Base-by-base conservation (phyloP, 2,797 vertebrate species). In the Florisuga fusca region DNA sequence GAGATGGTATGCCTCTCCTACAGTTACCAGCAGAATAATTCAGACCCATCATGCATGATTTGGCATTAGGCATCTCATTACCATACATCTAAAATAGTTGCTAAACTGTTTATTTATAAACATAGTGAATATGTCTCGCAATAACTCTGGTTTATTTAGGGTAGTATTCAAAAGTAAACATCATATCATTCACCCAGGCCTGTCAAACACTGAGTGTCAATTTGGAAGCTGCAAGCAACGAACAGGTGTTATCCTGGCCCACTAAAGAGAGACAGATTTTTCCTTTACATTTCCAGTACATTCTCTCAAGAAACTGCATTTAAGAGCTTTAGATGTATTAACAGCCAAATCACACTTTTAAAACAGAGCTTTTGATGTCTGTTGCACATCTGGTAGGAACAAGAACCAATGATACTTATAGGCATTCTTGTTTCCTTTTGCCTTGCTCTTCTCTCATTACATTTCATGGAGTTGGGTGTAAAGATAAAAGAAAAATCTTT, bases 51-150 rank as follows among this genome's bases (percentile, higher is more conserved):
- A 43, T 12, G 54, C 27, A 9, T 61, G 67, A 91, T 78, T 89
- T 81, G 74, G 81, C 67, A 84, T 62, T 64, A 91, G 72, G 69
- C 18, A 77, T 29, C 53, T 89, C 88, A 80, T 41, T 51, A 36
- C 62, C 66, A 66, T 66, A 61, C 20, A 72, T 22, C 73, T 81
- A 74, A 80, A 85, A 86, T n/a, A 91, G 66, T n/a, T 48, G 33
- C 53, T 74, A 45, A 83, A 45, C 16, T 69, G 14, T 71, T 87
- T 93, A 77, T 94, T 93, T 94, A 55, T 18, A 93, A 78, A 54
- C 14, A 20, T 8, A 46, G 34, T 36, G 22, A 78, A 78, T 41
- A 20, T 0, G 1, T 5, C 34, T 51, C 41, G 61, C 91, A 80
- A 51, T 77, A 63, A 68, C 16, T 71, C 38, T 55, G 27, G 19